Base-by-base conservation (phyloP, 2,888 invertebrate genomes). In the Laothoe populi region DNA sequence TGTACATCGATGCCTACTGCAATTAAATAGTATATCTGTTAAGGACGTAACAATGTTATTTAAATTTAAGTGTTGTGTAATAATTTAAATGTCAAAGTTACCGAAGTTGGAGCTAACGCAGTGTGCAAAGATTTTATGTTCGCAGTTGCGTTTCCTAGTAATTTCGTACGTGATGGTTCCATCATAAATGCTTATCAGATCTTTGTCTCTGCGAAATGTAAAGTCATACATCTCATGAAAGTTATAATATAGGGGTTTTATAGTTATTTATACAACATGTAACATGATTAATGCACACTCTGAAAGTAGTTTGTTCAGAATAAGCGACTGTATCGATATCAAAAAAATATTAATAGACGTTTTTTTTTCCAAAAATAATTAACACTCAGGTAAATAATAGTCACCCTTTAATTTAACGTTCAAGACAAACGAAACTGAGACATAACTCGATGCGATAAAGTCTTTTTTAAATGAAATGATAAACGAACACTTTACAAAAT, bases 81-180 rank as follows among this genome's bases (percentile, higher is more conserved):
- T n/a, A 58, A 62, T 45, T 35, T 21, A 60, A 35, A 63, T 45
- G 61, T 16, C 40, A 48, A 23, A 72, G 74, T 82, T 82, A 95
- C 95, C 95, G 83, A 94, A 93, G 67, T 80, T 88, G 53, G 94
- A 93, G 72, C 95, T 95, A 53, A 95, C 87, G 66, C 95, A 93
- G 75, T 95, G 88, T 23, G 90, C 93, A 61, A 81, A 79, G 62
- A 95, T 82, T 72, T 87, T 89, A 65, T 93, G 86, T 68, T 92
- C 88, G 57, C 75, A 78, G 24, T 66, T 72, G 59, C 85, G 82
- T 71, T 86, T 86, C 63, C 94, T 80, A 38, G 82, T 81, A 45
- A 95, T 77, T 69, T 83, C 81, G 72, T 87, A 88, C 11, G 74
- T 81, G 49, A 94, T 86, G 60, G 70, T 79, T 13, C 89, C 91